Base-by-base conservation (phyloP, 1,140 invertebrate species). In the Ephestia elutella region DNA sequence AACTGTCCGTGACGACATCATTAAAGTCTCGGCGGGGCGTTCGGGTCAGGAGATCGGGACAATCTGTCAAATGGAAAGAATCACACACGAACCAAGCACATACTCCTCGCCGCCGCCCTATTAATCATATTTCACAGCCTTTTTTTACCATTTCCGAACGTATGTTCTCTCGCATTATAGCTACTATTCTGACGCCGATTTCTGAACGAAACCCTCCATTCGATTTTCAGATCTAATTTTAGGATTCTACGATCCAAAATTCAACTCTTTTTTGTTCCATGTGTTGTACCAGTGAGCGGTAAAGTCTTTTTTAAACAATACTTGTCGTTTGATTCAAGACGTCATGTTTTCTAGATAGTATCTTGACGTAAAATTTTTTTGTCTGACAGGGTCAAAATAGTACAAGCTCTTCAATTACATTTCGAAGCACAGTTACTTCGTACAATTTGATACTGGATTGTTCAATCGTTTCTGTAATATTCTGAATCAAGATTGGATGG, bases 51-150 rank as follows among this genome's bases (percentile, higher is more conserved):
- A 75, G 82, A 77, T 65, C 75, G 82, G 83, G 85, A 87, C 85
- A 87, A 87, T 87, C 85, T 87, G 85, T 87, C 85, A 87, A 82
- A 83, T 69, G 77, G 78, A 82, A 82, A 82, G 83, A 87, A 87
- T 87, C 85, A 86, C 84, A 87, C 77, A 81, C 84, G 70, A 65
- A 2, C 66, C 59, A 61, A 68, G n/a, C 75, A 71, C 70, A 69
- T 66, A 75, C 38, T n/a, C n/a, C n/a, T 5, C 15, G 15, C 72
- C 78, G 77, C 75, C 65, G 71, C 67, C 79, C 80, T 87, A 87
- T 87, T 85, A 86, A 87, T 87, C 85, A 87, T 86, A 82, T 86
- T 81, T n/a, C n/a, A n/a, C 77, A 75, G 73, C 68, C 65, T 81
- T 86, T n/a, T 87, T 87, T 86, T 79, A 83, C 73, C 62, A 80